Conservation (phyloP, 2,113 vertebrate genomes). For the Chamaea fasciata region DNA sequence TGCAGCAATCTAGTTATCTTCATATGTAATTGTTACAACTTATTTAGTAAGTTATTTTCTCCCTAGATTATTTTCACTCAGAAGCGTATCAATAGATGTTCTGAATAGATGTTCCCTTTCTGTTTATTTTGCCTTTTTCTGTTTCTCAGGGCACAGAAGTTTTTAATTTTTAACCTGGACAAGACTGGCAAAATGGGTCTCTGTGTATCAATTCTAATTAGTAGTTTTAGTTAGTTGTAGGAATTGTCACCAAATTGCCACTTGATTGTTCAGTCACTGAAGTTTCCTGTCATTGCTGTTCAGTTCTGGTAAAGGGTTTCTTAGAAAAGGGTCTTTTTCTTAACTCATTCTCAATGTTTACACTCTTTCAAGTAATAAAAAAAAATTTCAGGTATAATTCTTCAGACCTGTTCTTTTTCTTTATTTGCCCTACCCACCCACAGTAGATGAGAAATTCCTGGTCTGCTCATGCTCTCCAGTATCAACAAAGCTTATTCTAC, state of each 20-base stretch:
- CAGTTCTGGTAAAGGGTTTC: neutral
- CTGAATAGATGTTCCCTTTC: neutral
- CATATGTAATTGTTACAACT: neutral
- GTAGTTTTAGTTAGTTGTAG: neutral
- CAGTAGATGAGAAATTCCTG: neutral
- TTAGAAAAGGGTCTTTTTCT: neutral
- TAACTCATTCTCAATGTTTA: neutral
- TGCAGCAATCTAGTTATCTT: neutral
- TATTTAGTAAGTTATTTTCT: neutral
- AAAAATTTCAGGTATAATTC: neutral
- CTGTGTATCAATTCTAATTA: neutral
- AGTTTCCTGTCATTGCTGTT: neutral
- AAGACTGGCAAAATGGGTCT: neutral
- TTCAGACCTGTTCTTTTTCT: neutral
- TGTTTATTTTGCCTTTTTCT: neutral
- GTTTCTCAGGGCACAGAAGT: neutral
- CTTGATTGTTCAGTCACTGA: neutral
- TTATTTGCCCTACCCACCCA: neutral
- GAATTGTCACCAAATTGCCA: neutral
- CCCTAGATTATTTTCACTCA: neutral
- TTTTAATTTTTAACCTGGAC: neutral
- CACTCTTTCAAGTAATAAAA: neutral
- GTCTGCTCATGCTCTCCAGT: neutral
- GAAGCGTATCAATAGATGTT: neutral
- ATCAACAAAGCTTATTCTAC: neutral